Evolutionary conservation across 1,140 invertebrate species (phyloP), one percentile per base, ranked within the genome.

Genomic region (Diploscapter pachys): DNA sequence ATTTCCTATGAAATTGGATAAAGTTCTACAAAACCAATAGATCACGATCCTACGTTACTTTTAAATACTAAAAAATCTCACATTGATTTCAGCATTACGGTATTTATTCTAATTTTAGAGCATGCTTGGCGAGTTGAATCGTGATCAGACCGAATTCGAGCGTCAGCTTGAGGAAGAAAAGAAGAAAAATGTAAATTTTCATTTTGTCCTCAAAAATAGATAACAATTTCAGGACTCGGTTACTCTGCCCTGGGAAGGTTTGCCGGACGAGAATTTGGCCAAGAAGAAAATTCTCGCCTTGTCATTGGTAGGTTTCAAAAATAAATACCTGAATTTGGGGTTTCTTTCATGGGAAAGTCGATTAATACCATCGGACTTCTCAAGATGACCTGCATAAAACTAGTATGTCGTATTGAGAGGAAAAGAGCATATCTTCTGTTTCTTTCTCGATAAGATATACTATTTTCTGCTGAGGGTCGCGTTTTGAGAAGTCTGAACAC

Each of bases 291-390:
- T 83, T 65, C 61, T 83, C 8, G 64, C 72, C 4, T 71, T 85
- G 8, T 85, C 83, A 11, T 55, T 82, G 79, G 95, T 65, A 65
- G 8, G 9, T 9, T 6, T 50, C 63, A 49, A 31, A 31, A 31
- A 31, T 31, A 31, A 31, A 31, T 1, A 31, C 31, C 31, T 31
- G 31, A 31, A 31, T 31, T 31, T 31, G 31, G 31, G 31, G 31
- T 31, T 31, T 31, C 31, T 31, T 31, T 31, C 31, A 31, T 31
- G 31, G 31, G 31, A 31, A 31, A 31, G 31, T 31, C 31, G 31
- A 31, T 31, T 31, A 31, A 31, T 31, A 31, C 31, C 31, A 31
- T 31, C 31, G 1, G 31, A 31, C 31, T 31, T 31, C 31, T 31
- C 31, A 31, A 31, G 31, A 31, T 31, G 31, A 1, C 31, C 31